Conservation (phyloP, 2,888 invertebrate genomes). For the Autographa pulchrina region DNA sequence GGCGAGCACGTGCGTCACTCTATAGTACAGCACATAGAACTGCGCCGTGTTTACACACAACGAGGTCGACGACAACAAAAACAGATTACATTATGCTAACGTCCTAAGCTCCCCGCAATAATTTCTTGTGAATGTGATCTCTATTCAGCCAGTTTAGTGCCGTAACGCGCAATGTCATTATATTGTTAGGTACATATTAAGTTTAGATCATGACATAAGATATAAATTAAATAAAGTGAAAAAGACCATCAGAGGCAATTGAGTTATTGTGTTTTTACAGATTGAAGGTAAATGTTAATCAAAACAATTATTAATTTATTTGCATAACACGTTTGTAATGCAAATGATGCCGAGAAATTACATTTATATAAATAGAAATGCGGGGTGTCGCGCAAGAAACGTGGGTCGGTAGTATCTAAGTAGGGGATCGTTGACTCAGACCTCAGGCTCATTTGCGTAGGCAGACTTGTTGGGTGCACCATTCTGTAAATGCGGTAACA, state of each 20-base stretch:
- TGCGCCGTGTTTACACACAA: slow-evolving; percentile 62
- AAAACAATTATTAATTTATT: slow-evolving; percentile 10
- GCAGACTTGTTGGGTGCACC: slow-evolving; percentile 61
- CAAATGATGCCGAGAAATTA: slow-evolving; percentile 11
- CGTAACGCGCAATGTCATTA: slow-evolving; percentile 27
- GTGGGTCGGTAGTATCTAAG: slow-evolving; percentile 60
- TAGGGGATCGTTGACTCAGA: slow-evolving; percentile 72
- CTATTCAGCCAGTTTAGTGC: slow-evolving; percentile 33
- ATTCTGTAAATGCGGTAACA: slow-evolving; percentile 51
- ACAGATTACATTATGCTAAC: slow-evolving; percentile 64
- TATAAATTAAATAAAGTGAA: neutral
- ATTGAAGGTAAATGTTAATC: neutral
- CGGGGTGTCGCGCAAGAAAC: slow-evolving; percentile 60
- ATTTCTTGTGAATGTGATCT: slow-evolving; percentile 42
- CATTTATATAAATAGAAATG: slow-evolving; percentile 52
- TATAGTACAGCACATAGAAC: slow-evolving; percentile 48
- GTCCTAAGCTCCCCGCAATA: slow-evolving; percentile 32
- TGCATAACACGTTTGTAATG: neutral
- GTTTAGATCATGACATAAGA: slow-evolving; percentile 1
- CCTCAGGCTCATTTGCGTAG: slow-evolving; percentile 68
- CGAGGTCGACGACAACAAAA: slow-evolving; percentile 67
- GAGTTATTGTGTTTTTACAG: too few species aligned
- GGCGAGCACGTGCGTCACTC: slow-evolving; percentile 71
- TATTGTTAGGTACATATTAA: slow-evolving; percentile 26
- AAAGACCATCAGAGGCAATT: slow-evolving; percentile 13